Base-by-base conservation (phyloP, 1,140 invertebrate species). In the Theocolax elegans region DNA sequence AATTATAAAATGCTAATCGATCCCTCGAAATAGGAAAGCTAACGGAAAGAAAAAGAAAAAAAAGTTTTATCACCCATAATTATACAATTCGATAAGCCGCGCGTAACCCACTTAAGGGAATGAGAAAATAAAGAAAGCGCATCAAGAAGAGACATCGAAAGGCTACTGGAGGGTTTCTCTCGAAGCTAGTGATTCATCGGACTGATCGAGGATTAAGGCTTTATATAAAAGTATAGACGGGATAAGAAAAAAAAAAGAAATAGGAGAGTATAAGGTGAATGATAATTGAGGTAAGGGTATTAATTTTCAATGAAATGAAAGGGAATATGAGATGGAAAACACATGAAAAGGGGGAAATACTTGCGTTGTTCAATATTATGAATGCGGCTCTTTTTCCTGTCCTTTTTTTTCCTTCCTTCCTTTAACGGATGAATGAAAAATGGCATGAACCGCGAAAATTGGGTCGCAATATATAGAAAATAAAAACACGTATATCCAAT, bases 201-300 rank as follows among this genome's bases (percentile, higher is more conserved):
- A 10, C 17, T 27, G 59, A 48, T 62, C 44, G 59, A 48, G 59
- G 59, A 62, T 62, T 62, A 62, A 62, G 42, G 59, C 44, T 48
- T 48, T 29, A 48, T 17, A 56, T 56, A 35, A 53, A 53, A 53
- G 49, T 17, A 29, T 29, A 17, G 6, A 15, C 3, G 21, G 21
- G 49, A 27, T 23, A 51, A 17, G 23, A 13, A 27, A 17, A 25
- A 10, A 51, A 23, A 27, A 25, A 27, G 49, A 51, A 23, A 35
- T 4, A 35, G 31, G 10, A 10, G 10, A 35, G 10, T 4, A 10
- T 35, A 35, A 35, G 31, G 31, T 35, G 31, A 35, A 35, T 35
- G n/a, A n/a, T n/a, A n/a, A n/a, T n/a, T n/a, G n/a, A n/a, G n/a
- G n/a, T n/a, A n/a, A n/a, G n/a, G n/a, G n/a, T n/a, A n/a, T n/a